Conservation (phyloP, 2,888 invertebrate species). For the Cephalotes varians region DNA sequence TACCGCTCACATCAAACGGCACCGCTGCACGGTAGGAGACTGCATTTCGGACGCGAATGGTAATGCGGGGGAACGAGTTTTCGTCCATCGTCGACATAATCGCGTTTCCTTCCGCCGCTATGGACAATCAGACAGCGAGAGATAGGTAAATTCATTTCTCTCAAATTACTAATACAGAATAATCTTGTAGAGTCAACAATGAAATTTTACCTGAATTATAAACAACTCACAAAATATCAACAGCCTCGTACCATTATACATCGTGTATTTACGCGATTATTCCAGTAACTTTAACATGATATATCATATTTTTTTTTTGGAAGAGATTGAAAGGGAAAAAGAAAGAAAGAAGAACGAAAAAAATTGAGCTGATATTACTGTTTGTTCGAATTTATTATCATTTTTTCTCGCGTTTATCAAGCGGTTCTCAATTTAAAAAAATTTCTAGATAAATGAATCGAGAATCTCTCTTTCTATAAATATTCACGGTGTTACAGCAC, state of each 20-base stretch:
- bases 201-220: neutral
- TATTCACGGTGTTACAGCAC: conserved; percentile 6
- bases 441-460: neutral
- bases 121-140: conserved; percentile 46
- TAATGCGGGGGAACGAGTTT: conserved; percentile 72
- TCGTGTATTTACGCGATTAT: neutral
- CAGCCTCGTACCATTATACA: neutral
- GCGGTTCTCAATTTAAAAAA: neutral
- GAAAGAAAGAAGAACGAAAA: neutral
- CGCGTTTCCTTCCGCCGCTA: conserved; percentile 67
- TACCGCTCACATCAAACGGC: conserved; percentile 74
- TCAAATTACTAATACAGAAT: neutral
- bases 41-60: conserved; percentile 75
- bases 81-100: conserved; percentile 68
- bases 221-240: neutral
- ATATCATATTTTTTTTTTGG: neutral
- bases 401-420: neutral
- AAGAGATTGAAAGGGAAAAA: neutral
- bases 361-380: neutral
- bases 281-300: neutral
- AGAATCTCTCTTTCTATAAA: neutral
- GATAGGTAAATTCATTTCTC: neutral
- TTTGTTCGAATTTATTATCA: neutral
- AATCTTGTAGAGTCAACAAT: neutral
- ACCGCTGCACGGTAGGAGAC: conserved; percentile 77